Evolutionary conservation across 2,888 invertebrate genomes (phyloP), one percentile per base, ranked within the genome.

Genomic region (Trisateles emortualis): DNA sequence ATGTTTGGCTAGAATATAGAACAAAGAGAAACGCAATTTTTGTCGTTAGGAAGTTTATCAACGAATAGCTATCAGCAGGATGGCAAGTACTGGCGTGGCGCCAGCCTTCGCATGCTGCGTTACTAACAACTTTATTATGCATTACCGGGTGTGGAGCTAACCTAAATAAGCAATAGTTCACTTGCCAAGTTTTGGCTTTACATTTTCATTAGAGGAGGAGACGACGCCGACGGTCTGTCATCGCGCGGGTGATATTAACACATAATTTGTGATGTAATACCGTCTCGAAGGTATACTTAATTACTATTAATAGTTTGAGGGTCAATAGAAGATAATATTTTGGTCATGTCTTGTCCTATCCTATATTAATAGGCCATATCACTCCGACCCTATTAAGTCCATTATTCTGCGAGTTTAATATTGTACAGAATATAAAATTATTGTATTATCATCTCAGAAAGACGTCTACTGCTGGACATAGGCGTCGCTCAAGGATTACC

Each of bases 121-220:
- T 78, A 73, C 81, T 85, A 87, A 86, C 87, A 87, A 85, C 86
- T 89, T 89, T 90, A 89, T 88, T 89, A 89, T 88, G 88, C 87
- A 90, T 90, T 86, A 86, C 84, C 78, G 77, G 68, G 78, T 76
- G 82, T 83, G 78, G 80, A 79, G 81, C 79, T 82, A 78, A 79
- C 81, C 85, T 87, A 88, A 90, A 89, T 89, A 90, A 88, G 86
- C 83, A 84, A 83, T 82, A 81, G 82, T 80, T 81, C 79, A 79
- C 80, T 86, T 87, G 90, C 90, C 90, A 90, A 91, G 84, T 90
- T 88, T 83, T 65, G 78, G 78, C 81, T 86, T 87, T 84, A 88
- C 86, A 87, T 88, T 89, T 90, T 90, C 87, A 88, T 89, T 86
- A 88, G 86, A 79, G n/a, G n/a, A n/a, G n/a, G n/a, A 76, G 73